Conservation (phyloP, 2,797 vertebrate species). For the Pseudochaenichthys georgianus region DNA sequence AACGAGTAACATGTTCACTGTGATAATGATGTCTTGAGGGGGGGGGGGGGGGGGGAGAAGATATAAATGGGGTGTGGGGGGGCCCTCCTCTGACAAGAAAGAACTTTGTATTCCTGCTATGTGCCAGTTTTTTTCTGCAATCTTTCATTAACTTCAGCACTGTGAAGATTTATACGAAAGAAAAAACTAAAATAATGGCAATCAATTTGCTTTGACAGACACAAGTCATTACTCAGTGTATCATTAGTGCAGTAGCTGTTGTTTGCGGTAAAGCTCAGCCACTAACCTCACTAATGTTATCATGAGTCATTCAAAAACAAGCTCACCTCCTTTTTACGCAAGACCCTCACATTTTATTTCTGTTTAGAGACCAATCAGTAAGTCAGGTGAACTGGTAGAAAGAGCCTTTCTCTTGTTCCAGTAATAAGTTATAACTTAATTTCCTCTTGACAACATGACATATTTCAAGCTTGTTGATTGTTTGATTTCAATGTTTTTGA, state of each 20-base stretch:
- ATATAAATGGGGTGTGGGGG: slow-evolving; percentile 28
- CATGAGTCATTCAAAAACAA: slow-evolving; percentile 31
- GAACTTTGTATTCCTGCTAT: slow-evolving; percentile 53
- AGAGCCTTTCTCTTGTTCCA: no score
- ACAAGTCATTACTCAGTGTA: slow-evolving; percentile 30
- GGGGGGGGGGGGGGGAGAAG: slow-evolving; percentile 17
- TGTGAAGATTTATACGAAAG: slow-evolving; percentile 29
- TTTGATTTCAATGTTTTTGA: no score
- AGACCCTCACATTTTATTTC: neutral
- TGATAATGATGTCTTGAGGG: slow-evolving; percentile 70
- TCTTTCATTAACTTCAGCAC: slow-evolving; percentile 43
- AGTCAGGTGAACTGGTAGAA: neutral
- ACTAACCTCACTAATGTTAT: neutral
- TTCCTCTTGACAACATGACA: neutral
- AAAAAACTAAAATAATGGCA: slow-evolving; percentile 45
- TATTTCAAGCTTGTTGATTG: neutral
- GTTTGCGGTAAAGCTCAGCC: slow-evolving; percentile 25
- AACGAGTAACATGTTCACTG: slow-evolving; percentile 60
- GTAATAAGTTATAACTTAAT: neutral
- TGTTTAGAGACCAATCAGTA: neutral
- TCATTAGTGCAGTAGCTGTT: slow-evolving; percentile 1
- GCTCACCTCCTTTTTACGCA: slow-evolving; percentile 16
- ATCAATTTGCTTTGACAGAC: slow-evolving; percentile 50
- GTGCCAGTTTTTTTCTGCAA: slow-evolving; percentile 2
- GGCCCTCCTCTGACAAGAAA: slow-evolving; percentile 37